Conservation (phyloP, 2,888 invertebrate genomes). For the Acrocyrtus sp. region DNA sequence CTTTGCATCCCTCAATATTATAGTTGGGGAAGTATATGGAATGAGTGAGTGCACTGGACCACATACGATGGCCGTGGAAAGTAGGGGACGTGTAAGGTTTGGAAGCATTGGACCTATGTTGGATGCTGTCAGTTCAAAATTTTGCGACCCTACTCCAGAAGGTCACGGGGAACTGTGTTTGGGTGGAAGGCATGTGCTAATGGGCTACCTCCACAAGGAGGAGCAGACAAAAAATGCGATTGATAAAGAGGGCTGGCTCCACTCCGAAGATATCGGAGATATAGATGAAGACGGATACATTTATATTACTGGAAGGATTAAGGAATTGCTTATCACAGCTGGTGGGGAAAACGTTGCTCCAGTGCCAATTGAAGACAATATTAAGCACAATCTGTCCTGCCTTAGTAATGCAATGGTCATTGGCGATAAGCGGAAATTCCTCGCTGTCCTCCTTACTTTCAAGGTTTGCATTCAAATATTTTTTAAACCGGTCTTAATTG, state of each 20-base stretch:
- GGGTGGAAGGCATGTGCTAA: constrained; percentile 87
- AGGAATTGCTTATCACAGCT: constrained; percentile 90
- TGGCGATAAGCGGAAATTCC: constrained; percentile 88
- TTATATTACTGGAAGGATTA: constrained; percentile 77
- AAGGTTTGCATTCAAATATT: too few relatives aligned
- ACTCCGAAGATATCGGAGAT: constrained; percentile 87
- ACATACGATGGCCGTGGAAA: constrained; percentile 75
- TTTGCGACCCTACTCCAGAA: constrained; percentile 60
- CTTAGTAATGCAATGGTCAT: constrained; percentile 86
- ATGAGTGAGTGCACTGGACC: constrained; percentile 89
- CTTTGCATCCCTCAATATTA: constrained; percentile 87
- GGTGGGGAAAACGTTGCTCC: constrained; percentile 94
- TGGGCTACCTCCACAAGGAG: constrained; percentile 85
- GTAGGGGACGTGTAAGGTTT: constrained; percentile 71
- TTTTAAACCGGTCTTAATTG: too few relatives aligned
- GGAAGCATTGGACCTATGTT: constrained; percentile 79
- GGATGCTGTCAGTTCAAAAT: constrained; percentile 36
- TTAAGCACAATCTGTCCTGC: constrained; percentile 79
- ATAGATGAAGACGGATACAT: constrained; percentile 80
- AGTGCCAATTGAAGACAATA: constrained; percentile 83
- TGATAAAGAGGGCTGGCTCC: constrained; percentile 87
- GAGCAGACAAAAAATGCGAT: constrained; percentile 81
- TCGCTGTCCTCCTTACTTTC: constrained; percentile 73
- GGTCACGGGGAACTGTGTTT: constrained; percentile 75
- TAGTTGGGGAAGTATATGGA: constrained; percentile 83